phyloP scores from a whole-genome alignment of 2,113 vertebrate genomes.

The Nothobranchius kuhntae region DNA sequence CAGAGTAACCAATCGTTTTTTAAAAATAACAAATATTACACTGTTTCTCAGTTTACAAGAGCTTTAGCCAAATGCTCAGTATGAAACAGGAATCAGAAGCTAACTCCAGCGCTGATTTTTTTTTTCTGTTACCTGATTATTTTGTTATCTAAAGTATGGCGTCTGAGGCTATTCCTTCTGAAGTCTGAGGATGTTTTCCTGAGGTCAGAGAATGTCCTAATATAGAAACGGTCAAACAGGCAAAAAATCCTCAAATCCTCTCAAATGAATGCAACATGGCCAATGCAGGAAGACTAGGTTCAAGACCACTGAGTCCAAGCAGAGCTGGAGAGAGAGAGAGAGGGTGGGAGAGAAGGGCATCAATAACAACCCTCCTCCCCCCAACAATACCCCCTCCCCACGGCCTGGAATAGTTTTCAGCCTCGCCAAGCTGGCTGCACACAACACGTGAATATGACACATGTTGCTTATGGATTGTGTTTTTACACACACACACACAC shows the following conservation, averaged over 20 bases:
- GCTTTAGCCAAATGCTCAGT: no score
- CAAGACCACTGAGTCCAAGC: conserved; percentile 18
- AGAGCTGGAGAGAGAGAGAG: conserved; percentile 21
- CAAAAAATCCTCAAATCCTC: neutral
- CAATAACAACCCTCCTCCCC: conserved; percentile 46
- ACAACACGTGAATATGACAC: conserved; percentile 63
- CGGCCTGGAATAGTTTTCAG: conserved; percentile 64
- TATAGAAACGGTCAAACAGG: neutral
- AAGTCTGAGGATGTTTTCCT: no score
- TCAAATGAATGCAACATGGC: no score
- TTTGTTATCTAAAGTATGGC: no score
- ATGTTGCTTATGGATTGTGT: conserved; percentile 49
- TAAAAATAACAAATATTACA: no score
- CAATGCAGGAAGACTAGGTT: conserved; percentile 7
- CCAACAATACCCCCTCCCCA: conserved; percentile 57
- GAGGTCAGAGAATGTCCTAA: no score
- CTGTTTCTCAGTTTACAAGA: no score
- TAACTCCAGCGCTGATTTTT: no score
- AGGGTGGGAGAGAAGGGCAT: conserved; percentile 25
- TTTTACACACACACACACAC: conserved; percentile 11
- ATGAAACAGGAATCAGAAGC: no score
- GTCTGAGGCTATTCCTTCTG: no score
- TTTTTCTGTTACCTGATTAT: no score
- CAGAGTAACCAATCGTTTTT: no score
- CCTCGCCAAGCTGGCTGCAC: conserved; percentile 53